Evolutionary conservation across 2,113 vertebrate species (phyloP).

Genomic region (Variabilichromis moorii): DNA sequence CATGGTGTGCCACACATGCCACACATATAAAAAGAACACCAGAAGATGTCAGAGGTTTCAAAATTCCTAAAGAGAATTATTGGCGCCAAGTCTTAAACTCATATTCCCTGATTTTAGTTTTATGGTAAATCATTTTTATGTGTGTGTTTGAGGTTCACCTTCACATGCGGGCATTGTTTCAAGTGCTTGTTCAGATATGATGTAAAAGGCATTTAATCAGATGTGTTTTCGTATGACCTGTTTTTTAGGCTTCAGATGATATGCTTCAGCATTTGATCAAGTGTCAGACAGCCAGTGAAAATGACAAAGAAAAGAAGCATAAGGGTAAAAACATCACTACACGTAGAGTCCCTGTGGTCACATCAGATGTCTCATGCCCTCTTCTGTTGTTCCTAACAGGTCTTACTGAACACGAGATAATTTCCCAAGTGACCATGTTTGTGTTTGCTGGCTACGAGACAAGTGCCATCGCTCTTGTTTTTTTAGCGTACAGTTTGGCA

Average conservation of each 20-base stretch:
- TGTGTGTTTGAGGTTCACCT: neutral
- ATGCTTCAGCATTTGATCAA: slow-evolving; percentile 6
- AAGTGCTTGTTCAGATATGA: neutral
- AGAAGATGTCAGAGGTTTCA: neutral
- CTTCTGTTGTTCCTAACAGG: slow-evolving; percentile 24
- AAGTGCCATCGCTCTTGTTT: neutral
- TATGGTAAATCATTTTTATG: neutral
- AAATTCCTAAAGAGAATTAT: neutral
- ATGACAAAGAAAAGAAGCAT: neutral
- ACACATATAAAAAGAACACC: neutral
- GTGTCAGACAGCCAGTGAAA: neutral
- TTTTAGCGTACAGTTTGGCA: neutral
- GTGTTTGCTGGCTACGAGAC: slow-evolving; percentile 48
- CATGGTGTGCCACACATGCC: neutral
- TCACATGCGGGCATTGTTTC: neutral
- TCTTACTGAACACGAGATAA: slow-evolving; percentile 74
- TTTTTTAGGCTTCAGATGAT: neutral
- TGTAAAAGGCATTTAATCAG: neutral
- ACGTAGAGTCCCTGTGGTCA: neutral
- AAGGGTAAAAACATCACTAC: neutral
- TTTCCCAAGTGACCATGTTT: slow-evolving; percentile 68
- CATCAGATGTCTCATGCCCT: neutral
- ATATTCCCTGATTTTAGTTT: neutral
- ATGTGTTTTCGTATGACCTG: neutral
- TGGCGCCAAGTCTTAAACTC: neutral